These are phyloP conservation scores for Iselma pallidipennis DNA, from an alignment of 2,888 invertebrate species.

Conservation along the genomic window DNA sequence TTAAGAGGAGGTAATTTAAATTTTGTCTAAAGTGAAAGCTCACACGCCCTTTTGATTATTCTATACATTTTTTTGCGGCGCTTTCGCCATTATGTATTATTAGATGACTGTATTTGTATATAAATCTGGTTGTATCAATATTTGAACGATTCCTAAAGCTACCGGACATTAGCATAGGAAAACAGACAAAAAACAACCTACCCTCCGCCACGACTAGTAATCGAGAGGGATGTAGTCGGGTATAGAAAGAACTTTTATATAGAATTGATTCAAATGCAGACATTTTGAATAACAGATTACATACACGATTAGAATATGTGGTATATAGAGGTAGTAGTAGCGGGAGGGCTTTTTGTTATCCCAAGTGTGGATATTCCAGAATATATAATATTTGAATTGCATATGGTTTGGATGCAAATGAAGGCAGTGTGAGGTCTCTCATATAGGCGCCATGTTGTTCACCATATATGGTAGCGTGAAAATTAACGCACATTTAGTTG, in stretches of 20 bases:
- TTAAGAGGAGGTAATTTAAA: no score
- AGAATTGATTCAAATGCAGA: constrained; percentile 28
- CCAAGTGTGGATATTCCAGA: constrained; percentile 25
- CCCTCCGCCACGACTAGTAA: no score
- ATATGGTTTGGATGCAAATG: constrained; percentile 32
- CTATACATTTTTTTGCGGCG: background rate
- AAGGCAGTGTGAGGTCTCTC: constrained; percentile 49
- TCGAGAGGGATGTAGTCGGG: no score
- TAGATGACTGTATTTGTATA: background rate
- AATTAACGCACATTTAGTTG: constrained; percentile 43
- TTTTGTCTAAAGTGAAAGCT: no score
- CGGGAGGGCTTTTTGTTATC: background rate
- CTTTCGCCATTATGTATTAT: background rate
- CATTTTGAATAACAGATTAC: constrained; percentile 46
- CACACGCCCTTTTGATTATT: background rate
- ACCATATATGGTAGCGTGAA: constrained; percentile 52
- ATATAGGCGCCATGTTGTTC: constrained; percentile 51
- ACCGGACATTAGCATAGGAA: background rate
- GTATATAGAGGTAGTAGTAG: constrained; percentile 33
- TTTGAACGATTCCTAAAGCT: background rate
- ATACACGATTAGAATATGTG: constrained; percentile 40
- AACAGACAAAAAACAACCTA: background rate
- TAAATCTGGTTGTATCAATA: background rate
- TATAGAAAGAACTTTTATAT: no score
- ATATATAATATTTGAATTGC: constrained; percentile 39